phyloP scores from a whole-genome alignment of 1,140 invertebrate species.

The Drosophila ambigua region DNA sequence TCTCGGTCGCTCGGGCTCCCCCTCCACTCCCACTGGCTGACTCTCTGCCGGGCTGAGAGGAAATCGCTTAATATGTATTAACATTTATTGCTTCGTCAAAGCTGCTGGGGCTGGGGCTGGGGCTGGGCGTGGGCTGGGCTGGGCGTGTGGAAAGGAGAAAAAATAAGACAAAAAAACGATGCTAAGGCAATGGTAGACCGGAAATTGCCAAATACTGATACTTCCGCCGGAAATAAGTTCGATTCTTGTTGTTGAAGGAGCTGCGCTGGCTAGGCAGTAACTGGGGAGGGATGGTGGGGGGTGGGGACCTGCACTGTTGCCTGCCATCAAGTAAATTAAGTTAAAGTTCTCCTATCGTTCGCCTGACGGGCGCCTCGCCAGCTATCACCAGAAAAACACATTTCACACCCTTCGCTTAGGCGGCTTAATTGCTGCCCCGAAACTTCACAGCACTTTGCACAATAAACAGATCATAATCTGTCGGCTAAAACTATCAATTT shows the following conservation, averaged over 20 bases:
- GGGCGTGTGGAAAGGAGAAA: constrained; percentile 7
- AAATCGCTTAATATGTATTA: constrained; percentile 73
- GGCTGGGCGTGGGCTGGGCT: no score
- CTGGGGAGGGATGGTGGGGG: neutral
- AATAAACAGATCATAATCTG: constrained; percentile 77
- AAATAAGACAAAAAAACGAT: constrained; percentile 17
- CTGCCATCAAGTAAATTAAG: constrained; percentile 46
- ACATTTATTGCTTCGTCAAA: constrained; percentile 66
- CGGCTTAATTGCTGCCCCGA: constrained; percentile 57
- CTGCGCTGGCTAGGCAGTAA: neutral
- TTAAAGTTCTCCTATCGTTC: constrained; percentile 37
- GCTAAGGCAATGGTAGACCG: constrained; percentile 52
- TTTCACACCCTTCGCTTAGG: constrained; percentile 51
- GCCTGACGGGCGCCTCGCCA: constrained; percentile 27
- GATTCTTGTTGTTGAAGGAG: constrained; percentile 57
- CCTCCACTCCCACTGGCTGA: no score
- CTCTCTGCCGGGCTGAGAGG: constrained; percentile 17
- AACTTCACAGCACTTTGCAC: constrained; percentile 56
- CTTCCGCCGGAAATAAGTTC: constrained; percentile 78
- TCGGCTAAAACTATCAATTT: constrained; percentile 71
- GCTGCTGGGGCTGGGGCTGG: constrained; percentile 19
- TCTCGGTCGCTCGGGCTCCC: no score
- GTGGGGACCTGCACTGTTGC: neutral
- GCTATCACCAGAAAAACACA: constrained; percentile 54
- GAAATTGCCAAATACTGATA: constrained; percentile 78